Conservation (phyloP, 2,113 vertebrate genomes). For the Catharus bicknelli region DNA sequence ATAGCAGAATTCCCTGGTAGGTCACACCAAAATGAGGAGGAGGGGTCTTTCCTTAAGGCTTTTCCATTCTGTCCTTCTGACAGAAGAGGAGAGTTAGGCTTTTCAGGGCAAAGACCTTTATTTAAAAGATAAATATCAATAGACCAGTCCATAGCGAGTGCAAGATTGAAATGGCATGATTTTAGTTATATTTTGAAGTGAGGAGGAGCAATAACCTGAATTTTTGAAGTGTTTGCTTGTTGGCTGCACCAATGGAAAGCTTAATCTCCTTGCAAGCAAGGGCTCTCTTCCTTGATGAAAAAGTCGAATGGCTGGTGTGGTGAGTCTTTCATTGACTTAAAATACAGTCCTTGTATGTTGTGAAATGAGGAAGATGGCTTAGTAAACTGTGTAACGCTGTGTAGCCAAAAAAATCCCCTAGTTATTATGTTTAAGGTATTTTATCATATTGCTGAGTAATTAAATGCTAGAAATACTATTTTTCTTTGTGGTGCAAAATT, state of each 20-base stretch:
- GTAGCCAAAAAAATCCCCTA: not conserved
- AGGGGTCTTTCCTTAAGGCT: not conserved
- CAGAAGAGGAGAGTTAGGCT: not conserved
- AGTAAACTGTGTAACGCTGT: not conserved
- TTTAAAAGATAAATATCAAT: not conserved
- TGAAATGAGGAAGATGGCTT: not conserved
- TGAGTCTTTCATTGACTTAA: slow-evolving; percentile 30
- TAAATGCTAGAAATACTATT: not conserved
- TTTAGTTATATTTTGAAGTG: not conserved
- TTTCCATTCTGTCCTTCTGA: not conserved
- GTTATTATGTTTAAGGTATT: not conserved
- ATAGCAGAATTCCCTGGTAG: slow-evolving; percentile 23
- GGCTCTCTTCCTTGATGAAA: slow-evolving; percentile 39
- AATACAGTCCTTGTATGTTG: not conserved
- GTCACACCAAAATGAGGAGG: not conserved
- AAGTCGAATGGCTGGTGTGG: slow-evolving; percentile 57
- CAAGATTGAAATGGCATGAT: not conserved
- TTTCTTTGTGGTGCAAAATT: not conserved
- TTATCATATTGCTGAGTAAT: not conserved
- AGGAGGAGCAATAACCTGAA: not conserved
- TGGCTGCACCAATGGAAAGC: slow-evolving; percentile 44
- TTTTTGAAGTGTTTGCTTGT: not conserved
- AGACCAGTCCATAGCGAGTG: not conserved
- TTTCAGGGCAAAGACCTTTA: not conserved
- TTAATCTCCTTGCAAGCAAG: slow-evolving; percentile 50